Evolutionary conservation across 2,888 invertebrate species (phyloP).

Genomic region (Cordilura impudica): DNA sequence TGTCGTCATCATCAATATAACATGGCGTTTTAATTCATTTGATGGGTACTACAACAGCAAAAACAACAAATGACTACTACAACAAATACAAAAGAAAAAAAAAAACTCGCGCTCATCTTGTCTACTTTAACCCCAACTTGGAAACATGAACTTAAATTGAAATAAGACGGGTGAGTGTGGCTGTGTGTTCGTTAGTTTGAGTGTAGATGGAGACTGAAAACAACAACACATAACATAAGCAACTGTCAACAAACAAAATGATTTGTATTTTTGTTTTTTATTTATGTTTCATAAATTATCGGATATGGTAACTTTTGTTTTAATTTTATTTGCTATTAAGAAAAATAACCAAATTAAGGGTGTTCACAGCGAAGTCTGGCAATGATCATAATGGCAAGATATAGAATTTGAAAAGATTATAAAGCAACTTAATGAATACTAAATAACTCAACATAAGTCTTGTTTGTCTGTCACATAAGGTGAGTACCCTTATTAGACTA

Average conservation of each 20-base stretch:
- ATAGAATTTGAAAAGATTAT: no score
- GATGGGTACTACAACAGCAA: slow-evolving; percentile 26
- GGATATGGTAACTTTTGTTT: slow-evolving; percentile 66
- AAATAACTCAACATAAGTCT: no score
- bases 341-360: background rate
- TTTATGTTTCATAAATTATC: slow-evolving; percentile 77
- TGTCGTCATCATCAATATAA: slow-evolving; percentile 51
- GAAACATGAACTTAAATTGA: slow-evolving; percentile 9
- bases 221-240: slow-evolving; percentile 63
- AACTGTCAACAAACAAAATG: slow-evolving; percentile 76
- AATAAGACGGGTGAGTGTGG: no score
- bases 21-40: slow-evolving; percentile 56
- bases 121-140: slow-evolving; percentile 26
- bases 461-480: no score
- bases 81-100: no score
- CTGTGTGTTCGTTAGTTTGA: background rate
- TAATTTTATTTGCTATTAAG: slow-evolving; percentile 4
- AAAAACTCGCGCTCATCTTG: slow-evolving; percentile 8
- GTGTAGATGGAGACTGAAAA: slow-evolving; percentile 30
- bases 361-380: background rate
- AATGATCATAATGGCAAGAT: no score
- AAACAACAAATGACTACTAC: background rate
- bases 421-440: no score
- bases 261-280: slow-evolving; percentile 76
- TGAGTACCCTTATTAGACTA: background rate